Percentiles rank a stretch among this genome's conserved stretches.
These are phyloP conservation scores for Drosophila miranda DNA, from an alignment of 1,140 invertebrate species.

Conservation along the genomic window DNA sequence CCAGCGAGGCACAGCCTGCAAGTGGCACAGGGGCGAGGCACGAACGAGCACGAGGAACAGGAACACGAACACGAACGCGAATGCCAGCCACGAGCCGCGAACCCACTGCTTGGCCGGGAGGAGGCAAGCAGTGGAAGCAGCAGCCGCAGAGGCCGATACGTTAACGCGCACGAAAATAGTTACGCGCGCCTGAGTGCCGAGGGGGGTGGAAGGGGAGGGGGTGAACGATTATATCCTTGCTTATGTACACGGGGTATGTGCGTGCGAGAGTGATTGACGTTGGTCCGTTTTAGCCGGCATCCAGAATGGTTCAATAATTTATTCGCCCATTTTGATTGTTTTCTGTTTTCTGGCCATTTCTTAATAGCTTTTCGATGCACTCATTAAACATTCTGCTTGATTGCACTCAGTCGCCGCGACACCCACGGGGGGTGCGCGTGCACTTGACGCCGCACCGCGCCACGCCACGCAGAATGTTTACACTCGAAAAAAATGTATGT, in stretches of 20 bases:
- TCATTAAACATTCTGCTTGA: neutral
- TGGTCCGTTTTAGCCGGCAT: conserved; percentile 25
- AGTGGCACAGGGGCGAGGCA: too few species aligned
- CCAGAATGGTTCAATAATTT: conserved; percentile 4
- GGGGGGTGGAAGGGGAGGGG: neutral
- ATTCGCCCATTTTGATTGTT: conserved; percentile 1
- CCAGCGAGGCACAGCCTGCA: neutral
- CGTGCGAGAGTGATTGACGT: neutral
- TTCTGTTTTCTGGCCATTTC: conserved; percentile 12
- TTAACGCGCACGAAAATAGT: too few species aligned
- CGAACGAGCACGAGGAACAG: too few species aligned
- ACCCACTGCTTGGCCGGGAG: too few species aligned
- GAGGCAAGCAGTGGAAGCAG: too few species aligned
- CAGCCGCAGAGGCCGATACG: too few species aligned
- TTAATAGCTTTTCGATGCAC: conserved; percentile 29
- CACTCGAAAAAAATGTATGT: conserved; percentile 46
- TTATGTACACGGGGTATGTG: neutral
- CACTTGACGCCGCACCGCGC: too few species aligned
- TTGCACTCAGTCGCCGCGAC: neutral
- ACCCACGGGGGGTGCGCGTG: too few species aligned
- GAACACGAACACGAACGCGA: too few species aligned
- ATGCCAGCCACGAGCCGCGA: too few species aligned
- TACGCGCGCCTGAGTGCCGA: neutral
- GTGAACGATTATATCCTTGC: conserved; percentile 5
- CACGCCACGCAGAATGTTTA: neutral